Percentiles rank a stretch among this genome's conserved stretches.
These are phyloP conservation scores for Axea sp. DNA, from an alignment of 2,888 invertebrate species.

Conservation along the genomic window DNA sequence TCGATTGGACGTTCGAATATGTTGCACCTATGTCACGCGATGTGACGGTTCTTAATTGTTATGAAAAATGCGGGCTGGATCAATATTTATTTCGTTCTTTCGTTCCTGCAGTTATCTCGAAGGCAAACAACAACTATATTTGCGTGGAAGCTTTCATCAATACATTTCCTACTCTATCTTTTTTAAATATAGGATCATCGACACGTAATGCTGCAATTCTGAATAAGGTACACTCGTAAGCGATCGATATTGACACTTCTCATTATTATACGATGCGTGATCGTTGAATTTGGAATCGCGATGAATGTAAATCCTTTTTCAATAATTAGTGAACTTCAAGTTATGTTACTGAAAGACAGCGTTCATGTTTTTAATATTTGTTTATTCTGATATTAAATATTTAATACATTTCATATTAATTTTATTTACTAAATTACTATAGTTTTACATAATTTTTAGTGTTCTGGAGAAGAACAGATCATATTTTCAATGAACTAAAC, in stretches of 20 bases:
- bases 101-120: slow-evolving; percentile 14
- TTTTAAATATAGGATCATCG: slow-evolving; percentile 19
- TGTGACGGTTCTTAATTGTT: slow-evolving; percentile 26
- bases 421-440: no score
- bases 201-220: slow-evolving; percentile 6
- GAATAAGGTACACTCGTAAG: slow-evolving; percentile 27
- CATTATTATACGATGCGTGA: slow-evolving; percentile 2
- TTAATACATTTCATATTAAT: no score
- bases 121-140: slow-evolving; percentile 22
- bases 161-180: slow-evolving; percentile 10
- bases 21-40: background rate
- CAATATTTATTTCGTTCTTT: slow-evolving; percentile 35
- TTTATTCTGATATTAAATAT: no score
- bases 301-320: background rate
- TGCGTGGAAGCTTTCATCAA: slow-evolving; percentile 3
- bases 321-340: no score
- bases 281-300: background rate
- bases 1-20: background rate
- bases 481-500: no score
- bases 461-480: no score
- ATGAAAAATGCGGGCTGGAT: slow-evolving; percentile 23
- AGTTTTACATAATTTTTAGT: no score
- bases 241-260: slow-evolving; percentile 31
- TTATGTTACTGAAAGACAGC: no score
- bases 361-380: no score